A percentile compares a stretch with the other conserved stretches of the same genome.
Evolutionary conservation across 1,140 invertebrate species (phyloP).

Genomic region (Epicauta chinensis): DNA sequence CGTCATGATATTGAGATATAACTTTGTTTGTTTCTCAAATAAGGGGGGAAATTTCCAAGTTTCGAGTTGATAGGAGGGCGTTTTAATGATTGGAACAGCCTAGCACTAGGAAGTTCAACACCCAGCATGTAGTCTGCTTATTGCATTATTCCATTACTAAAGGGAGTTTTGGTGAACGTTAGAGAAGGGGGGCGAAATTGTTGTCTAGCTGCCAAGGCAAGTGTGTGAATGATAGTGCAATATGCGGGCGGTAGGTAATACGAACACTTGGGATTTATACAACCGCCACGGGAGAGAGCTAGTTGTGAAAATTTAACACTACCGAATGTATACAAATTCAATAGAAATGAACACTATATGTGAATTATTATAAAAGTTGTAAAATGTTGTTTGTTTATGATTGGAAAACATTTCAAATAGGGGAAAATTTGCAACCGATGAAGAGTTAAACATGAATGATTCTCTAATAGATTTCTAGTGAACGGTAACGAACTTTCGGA

Average conservation of each 20-base stretch:
- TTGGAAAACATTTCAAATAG: too few relatives aligned
- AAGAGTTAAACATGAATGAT: neutral
- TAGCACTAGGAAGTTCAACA: slow-evolving; percentile 3
- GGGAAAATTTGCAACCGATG: too few relatives aligned
- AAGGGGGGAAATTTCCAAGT: too few relatives aligned
- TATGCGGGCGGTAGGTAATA: slow-evolving; percentile 24
- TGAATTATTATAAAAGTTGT: too few relatives aligned
- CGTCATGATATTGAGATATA: too few relatives aligned
- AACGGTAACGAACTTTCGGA: slow-evolving; percentile 9
- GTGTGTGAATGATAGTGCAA: slow-evolving; percentile 27
- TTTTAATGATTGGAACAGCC: neutral
- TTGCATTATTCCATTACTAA: slow-evolving; percentile 26
- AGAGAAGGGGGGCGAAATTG: slow-evolving; percentile 23
- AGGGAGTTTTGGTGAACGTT: slow-evolving; percentile 23
- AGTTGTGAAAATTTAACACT: slow-evolving; percentile 26
- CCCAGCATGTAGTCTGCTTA: slow-evolving; percentile 15
- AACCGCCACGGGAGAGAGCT: slow-evolving; percentile 11
- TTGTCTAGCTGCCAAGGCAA: slow-evolving; percentile 15
- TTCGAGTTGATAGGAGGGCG: too few relatives aligned
- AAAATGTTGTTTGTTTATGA: too few relatives aligned
- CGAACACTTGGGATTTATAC: slow-evolving; percentile 11
- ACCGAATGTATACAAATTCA: neutral
- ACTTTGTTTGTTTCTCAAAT: too few relatives aligned
- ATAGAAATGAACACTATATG: too few relatives aligned
- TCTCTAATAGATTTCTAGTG: slow-evolving; percentile 3